These are phyloP conservation scores for Holacanthella duospinosa DNA, from an alignment of 2,888 invertebrate genomes.

Conservation along the genomic window DNA sequence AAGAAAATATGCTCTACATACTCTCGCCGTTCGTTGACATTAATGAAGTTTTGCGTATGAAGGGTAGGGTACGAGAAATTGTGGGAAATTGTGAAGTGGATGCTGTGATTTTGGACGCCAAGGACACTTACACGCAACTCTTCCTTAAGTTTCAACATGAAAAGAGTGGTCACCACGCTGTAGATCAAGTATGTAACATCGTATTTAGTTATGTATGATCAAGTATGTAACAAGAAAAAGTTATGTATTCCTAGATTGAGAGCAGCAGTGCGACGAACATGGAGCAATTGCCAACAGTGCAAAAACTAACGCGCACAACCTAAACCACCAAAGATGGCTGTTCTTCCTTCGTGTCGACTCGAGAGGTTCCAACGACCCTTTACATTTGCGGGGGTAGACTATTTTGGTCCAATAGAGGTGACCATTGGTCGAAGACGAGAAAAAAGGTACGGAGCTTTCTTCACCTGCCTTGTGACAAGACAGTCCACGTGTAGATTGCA, in stretches of 20 bases:
- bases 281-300: conserved; percentile 11
- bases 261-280: conserved; percentile 8
- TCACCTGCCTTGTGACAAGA: conserved; percentile 41
- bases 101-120: conserved; percentile 8
- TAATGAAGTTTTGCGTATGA: not conserved
- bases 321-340: conserved; percentile 12
- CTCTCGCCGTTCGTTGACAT: not conserved
- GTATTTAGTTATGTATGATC: no score
- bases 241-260: conserved; percentile 1
- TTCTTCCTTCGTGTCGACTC: conserved; percentile 10
- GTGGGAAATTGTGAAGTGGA: not conserved
- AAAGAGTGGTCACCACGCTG: conserved; percentile 4
- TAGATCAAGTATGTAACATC: conserved; percentile 4
- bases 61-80: not conserved
- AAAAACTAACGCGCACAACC: conserved; percentile 8
- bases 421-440: conserved; percentile 11
- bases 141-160: conserved; percentile 9
- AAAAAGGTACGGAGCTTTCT: conserved; percentile 29
- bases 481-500: conserved; percentile 41
- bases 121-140: conserved; percentile 10
- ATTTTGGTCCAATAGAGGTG: conserved; percentile 19
- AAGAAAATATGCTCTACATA: not conserved
- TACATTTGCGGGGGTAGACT: conserved; percentile 15
- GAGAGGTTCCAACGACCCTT: conserved; percentile 10
- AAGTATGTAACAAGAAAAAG: conserved; percentile 5